These are phyloP conservation scores for Gymnosoma rotundatum DNA, from an alignment of 2,888 invertebrate genomes.

Conservation along the genomic window DNA sequence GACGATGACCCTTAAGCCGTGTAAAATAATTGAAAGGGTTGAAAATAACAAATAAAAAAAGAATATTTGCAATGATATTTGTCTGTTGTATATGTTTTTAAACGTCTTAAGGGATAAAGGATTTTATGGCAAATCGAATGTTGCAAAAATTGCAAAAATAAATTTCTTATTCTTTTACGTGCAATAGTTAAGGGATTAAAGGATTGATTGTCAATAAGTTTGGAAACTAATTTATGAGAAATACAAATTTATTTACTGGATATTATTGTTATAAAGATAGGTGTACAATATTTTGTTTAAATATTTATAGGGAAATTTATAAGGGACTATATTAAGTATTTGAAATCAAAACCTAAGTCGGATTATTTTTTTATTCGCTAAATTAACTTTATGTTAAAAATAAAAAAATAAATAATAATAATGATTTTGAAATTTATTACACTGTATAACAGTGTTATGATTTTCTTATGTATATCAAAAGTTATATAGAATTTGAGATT, in stretches of 20 bases:
- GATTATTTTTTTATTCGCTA: not conserved
- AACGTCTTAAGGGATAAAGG: constrained; percentile 50
- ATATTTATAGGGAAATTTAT: not conserved
- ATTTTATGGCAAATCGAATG: constrained; percentile 61
- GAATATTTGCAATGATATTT: constrained; percentile 40
- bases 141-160: constrained; percentile 60
- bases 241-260: constrained; percentile 44
- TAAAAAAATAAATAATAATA: too few species aligned
- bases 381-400: not conserved
- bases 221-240: constrained; percentile 39
- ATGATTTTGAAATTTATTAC: too few species aligned
- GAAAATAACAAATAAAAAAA: constrained; percentile 16
- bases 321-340: not conserved
- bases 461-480: too few species aligned
- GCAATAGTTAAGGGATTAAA: constrained; percentile 59
- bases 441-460: too few species aligned
- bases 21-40: constrained; percentile 37
- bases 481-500: too few species aligned
- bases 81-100: constrained; percentile 33
- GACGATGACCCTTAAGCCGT: constrained; percentile 58
- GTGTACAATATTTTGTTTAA: not conserved
- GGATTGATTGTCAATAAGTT: constrained; percentile 55
- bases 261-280: constrained; percentile 2
- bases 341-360: not conserved
- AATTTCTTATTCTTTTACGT: constrained; percentile 32